A percentile compares a stretch with the other conserved stretches of the same genome.
Evolutionary conservation across 1,140 invertebrate species (phyloP).

Genomic region (Goniozus legneri): DNA sequence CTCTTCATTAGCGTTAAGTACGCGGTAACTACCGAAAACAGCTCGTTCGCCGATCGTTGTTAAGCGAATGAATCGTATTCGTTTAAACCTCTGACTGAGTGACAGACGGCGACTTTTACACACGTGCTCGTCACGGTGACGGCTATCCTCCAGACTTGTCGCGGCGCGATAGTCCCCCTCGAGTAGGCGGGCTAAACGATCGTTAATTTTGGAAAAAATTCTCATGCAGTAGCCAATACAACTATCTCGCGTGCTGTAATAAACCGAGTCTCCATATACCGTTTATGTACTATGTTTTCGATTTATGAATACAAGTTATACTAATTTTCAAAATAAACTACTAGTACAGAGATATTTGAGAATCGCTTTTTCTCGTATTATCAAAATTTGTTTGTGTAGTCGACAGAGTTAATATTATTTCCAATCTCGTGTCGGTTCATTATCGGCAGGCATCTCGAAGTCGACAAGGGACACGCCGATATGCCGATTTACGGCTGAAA

Average conservation of each 20-base stretch:
- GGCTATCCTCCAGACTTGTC: constrained; percentile 48
- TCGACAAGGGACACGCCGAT: constrained; percentile 9
- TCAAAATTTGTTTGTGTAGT: no score
- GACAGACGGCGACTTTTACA: constrained; percentile 48
- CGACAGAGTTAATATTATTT: no score
- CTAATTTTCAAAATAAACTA: no score
- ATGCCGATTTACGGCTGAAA: constrained; percentile 16
- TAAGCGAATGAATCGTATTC: constrained; percentile 24
- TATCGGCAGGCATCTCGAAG: constrained; percentile 16
- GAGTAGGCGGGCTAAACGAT: constrained; percentile 49
- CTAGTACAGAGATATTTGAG: no score
- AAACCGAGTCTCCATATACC: no score
- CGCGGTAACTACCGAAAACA: no score
- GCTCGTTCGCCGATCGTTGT: constrained; percentile 38
- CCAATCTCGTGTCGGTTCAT: constrained; percentile 8
- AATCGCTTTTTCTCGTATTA: no score
- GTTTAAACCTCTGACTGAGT: constrained; percentile 34
- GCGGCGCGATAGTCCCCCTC: constrained; percentile 27
- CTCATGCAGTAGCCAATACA: constrained; percentile 20
- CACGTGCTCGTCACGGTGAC: constrained; percentile 54
- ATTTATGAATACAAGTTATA: no score
- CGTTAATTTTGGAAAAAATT: constrained; percentile 40
- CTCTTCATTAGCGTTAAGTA: no score
- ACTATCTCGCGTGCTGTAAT: no score
- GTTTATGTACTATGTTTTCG: no score